Percentiles rank a stretch among this genome's conserved stretches.
These are phyloP conservation scores for Tyto alba DNA, from an alignment of 2,113 vertebrate species.

Conservation along the genomic window DNA sequence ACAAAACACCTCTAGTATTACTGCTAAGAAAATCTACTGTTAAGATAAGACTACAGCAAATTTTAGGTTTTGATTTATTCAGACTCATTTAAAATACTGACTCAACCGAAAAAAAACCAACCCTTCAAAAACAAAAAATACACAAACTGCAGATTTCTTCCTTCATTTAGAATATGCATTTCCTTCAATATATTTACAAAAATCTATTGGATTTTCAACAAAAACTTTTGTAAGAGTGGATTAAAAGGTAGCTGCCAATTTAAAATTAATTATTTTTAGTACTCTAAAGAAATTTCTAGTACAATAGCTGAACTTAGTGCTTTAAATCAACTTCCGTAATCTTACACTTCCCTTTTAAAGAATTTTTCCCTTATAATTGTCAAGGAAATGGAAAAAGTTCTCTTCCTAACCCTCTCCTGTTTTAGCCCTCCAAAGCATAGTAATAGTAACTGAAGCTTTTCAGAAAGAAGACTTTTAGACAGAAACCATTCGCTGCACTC, in stretches of 20 bases:
- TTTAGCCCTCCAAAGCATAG: not conserved
- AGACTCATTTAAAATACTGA: not conserved
- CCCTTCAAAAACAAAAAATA: not conserved
- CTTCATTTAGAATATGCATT: not conserved
- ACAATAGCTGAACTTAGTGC: not conserved
- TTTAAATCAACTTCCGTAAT: not conserved
- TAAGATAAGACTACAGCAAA: not conserved
- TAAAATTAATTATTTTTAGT: not conserved
- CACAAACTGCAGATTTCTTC: not conserved
- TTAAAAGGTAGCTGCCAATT: not conserved
- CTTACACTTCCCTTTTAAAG: not conserved
- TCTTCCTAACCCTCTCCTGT: not conserved
- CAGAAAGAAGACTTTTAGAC: not conserved
- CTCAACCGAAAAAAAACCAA: not conserved
- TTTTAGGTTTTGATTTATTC: not conserved
- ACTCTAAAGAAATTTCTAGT: not conserved
- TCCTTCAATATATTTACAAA: not conserved
- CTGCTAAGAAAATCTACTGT: not conserved
- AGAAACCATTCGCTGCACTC: not conserved
- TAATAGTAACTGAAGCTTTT: not conserved
- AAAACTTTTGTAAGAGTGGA: not conserved
- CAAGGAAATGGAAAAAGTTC: not conserved
- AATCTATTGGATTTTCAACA: not conserved
- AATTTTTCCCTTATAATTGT: not conserved
- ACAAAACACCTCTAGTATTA: not conserved